phyloP scores from a whole-genome alignment of 2,113 vertebrate genomes.

The Cryptomyrus ogoouensis region DNA sequence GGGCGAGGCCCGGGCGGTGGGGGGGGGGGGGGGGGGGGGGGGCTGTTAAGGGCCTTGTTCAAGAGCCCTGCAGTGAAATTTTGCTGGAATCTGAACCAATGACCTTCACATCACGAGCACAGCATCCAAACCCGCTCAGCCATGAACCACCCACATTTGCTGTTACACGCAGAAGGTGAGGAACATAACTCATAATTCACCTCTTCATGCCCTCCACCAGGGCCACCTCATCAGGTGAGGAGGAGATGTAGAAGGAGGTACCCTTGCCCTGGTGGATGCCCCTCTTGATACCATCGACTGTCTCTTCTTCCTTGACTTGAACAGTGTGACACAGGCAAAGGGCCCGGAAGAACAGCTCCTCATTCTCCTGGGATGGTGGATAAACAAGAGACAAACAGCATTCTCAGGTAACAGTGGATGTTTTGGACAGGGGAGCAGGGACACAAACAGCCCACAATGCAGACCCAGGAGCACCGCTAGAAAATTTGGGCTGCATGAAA shows the following conservation, averaged over 20 bases:
- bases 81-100: neutral
- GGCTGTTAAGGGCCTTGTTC: neutral
- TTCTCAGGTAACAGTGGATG: neutral
- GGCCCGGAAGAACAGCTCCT: constrained; percentile 93
- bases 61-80: neutral
- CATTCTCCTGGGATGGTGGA: constrained; percentile 68
- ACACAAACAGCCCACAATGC: neutral
- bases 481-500: neutral
- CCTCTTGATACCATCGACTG: constrained; percentile 74
- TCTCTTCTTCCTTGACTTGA: constrained; percentile 89
- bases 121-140: neutral
- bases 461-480: neutral
- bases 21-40: no score
- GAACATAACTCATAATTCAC: constrained; percentile 48
- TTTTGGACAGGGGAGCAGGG: neutral
- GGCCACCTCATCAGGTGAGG: constrained; percentile 92
- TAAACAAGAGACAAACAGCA: neutral
- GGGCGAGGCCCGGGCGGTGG: no score
- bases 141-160: neutral
- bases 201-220: constrained; percentile 93
- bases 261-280: constrained; percentile 63
- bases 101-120: neutral
- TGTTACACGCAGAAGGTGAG: neutral
- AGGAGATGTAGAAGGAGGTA: constrained; percentile 86
- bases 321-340: constrained; percentile 92